Percentiles rank a stretch among this genome's conserved stretches.
phyloP scores from a whole-genome alignment of 2,888 invertebrate species.

The Pyrgus malvae region DNA sequence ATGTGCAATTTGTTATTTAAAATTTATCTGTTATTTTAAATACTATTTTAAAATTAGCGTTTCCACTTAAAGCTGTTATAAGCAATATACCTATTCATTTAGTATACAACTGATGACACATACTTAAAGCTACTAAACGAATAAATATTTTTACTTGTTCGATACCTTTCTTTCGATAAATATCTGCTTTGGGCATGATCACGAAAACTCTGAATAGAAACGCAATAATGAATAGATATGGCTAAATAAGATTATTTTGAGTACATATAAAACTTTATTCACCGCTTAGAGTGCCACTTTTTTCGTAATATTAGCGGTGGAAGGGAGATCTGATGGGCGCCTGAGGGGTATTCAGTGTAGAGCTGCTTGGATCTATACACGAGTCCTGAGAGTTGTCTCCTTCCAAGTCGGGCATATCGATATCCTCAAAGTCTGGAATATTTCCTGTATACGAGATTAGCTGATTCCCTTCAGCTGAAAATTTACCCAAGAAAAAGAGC shows the following conservation, averaged over 20 bases:
- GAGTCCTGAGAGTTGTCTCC: conserved; percentile 59
- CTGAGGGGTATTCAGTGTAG: conserved; percentile 70
- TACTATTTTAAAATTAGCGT: too few species aligned
- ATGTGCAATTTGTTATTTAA: too few species aligned
- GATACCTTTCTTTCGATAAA: too few species aligned
- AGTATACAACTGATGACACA: too few species aligned
- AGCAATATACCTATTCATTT: too few species aligned
- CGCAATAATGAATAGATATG: too few species aligned
- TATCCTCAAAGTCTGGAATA: conserved; percentile 80
- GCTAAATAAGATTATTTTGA: not conserved
- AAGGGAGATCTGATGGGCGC: conserved; percentile 57
- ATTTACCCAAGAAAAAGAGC: conserved; percentile 40
- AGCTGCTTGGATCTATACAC: conserved; percentile 47
- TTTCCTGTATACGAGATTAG: conserved; percentile 80
- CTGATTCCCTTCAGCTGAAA: conserved; percentile 81
- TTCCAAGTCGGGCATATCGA: conserved; percentile 67
- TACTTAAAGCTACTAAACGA: too few species aligned
- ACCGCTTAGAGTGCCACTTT: not conserved
- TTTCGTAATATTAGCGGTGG: conserved; percentile 56
- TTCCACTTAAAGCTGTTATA: too few species aligned
- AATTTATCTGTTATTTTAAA: too few species aligned
- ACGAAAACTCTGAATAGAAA: too few species aligned
- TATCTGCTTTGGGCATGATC: too few species aligned
- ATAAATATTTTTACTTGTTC: too few species aligned
- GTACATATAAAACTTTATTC: not conserved